phyloP scores from a whole-genome alignment of 2,113 vertebrate species.

The Limanda limanda region DNA sequence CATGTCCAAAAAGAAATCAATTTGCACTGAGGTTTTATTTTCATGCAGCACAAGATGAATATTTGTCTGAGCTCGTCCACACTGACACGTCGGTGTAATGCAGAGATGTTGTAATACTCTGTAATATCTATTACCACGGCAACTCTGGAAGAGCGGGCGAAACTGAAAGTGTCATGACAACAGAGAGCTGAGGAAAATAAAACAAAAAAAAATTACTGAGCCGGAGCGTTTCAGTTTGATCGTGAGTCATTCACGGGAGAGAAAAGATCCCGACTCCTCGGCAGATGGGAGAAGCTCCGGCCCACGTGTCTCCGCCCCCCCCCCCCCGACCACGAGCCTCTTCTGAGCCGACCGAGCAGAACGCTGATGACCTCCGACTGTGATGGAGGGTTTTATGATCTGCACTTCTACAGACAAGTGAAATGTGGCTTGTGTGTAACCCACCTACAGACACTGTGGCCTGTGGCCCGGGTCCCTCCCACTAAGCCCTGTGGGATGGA shows the following conservation, averaged over 20 bases:
- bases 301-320: neutral
- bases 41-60: slow-evolving; percentile 16
- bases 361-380: slow-evolving; percentile 25
- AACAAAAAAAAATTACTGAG: slow-evolving; percentile 31
- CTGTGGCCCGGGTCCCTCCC: slow-evolving; percentile 52
- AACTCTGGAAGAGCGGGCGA: slow-evolving; percentile 14
- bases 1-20: too few species aligned
- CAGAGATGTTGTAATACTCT: slow-evolving; percentile 61
- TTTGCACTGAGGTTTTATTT: neutral
- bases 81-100: slow-evolving; percentile 28
- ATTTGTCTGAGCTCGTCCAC: slow-evolving; percentile 35
- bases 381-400: slow-evolving; percentile 50
- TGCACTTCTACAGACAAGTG: slow-evolving; percentile 45
- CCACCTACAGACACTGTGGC: slow-evolving; percentile 54
- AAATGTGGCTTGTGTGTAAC: slow-evolving; percentile 63
- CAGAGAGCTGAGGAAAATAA: slow-evolving; percentile 6
- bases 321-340: slow-evolving; percentile 11
- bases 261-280: slow-evolving; percentile 45
- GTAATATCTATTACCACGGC: slow-evolving; percentile 39
- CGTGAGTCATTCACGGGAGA: slow-evolving; percentile 58
- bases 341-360: neutral
- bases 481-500: slow-evolving; percentile 58
- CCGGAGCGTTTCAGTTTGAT: slow-evolving; percentile 32
- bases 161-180: slow-evolving; percentile 54
- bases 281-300: slow-evolving; percentile 41